A percentile compares a stretch with the other conserved stretches of the same genome.
These are phyloP conservation scores for Hipparchia semele DNA, from an alignment of 2,888 invertebrate genomes.

Conservation along the genomic window DNA sequence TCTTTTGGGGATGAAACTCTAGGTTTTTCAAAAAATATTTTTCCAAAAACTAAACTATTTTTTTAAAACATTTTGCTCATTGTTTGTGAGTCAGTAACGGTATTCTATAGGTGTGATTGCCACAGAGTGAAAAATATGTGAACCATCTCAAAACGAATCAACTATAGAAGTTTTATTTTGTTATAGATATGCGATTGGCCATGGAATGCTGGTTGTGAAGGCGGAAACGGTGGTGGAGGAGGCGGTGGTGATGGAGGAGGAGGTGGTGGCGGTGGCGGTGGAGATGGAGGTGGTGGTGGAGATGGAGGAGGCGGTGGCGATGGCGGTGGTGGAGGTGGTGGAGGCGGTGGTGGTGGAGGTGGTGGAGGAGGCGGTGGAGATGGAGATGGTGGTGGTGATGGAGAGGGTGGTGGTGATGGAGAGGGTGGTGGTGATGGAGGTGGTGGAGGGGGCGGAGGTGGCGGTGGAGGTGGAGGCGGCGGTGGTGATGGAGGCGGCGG, in stretches of 20 bases:
- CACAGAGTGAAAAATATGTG: too few species aligned
- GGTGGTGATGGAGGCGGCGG: background rate
- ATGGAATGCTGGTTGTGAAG: background rate
- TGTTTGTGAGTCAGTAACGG: too few species aligned
- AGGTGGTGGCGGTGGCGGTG: background rate
- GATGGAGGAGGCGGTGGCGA: slow-evolving; percentile 21
- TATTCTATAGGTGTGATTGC: too few species aligned
- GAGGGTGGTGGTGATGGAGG: background rate
- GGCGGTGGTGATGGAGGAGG: background rate
- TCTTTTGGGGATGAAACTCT: too few species aligned
- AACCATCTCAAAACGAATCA: too few species aligned
- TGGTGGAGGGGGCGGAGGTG: background rate
- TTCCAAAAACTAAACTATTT: too few species aligned
- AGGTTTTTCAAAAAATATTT: too few species aligned
- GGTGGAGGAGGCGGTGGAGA: background rate
- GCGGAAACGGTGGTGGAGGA: background rate
- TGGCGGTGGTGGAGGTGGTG: background rate
- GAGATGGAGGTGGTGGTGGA: slow-evolving; percentile 1
- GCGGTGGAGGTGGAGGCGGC: background rate
- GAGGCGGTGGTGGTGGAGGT: background rate
- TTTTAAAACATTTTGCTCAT: too few species aligned
- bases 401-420: background rate
- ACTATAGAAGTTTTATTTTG: background rate
- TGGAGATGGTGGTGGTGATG: background rate
- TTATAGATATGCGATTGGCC: slow-evolving; percentile 16